Base-by-base conservation (phyloP, 2,113 vertebrate genomes). In the Brachypodius melanocephalos region DNA sequence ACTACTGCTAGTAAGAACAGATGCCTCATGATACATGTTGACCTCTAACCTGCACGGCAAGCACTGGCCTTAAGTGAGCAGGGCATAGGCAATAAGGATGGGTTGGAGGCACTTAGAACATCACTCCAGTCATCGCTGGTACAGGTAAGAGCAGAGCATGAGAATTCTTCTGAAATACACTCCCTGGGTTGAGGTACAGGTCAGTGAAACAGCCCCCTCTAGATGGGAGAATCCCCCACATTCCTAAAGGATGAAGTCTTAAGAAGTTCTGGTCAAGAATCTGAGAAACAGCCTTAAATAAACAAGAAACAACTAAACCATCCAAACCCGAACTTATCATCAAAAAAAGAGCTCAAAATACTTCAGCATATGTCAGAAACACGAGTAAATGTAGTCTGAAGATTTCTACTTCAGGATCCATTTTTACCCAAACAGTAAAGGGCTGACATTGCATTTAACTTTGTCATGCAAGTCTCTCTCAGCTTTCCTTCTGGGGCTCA, bases 401-500 rank as follows among this genome's bases (percentile, higher is more conserved):
- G 34, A 10, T 54, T 76, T 92, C 63, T 15, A 85, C 25, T 86
- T 86, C 34, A 61, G 26, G 31, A 81, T 38, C 32, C 17, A 46
- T 66, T 86, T 94, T 74, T 34, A 76, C 34, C 68, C 42, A 34
- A 7, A 77, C 19, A 73, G 15, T 36, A 71, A 77, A 80, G 31
- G 51, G 26, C 38, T 80, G 51, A 74, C 32, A 77, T 3, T 32
- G n/a, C 19, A 80, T 52, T 90, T 75, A 76, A 80, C n/a, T 79
- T 55, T 21, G 18, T 32, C 12, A 4, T 3, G 12, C 0, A 0
- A 73, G 46, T 43, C 36, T 29, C 59, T 31, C 28, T 67, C 61
- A 58, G 3, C 25, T 73, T 63, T 31, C 11, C 17, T 87, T 83
- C 29, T 34, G 49, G 12, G 40, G 25, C 54, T 90, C 82, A 83